Evolutionary conservation across 2,888 invertebrate species (phyloP), one percentile per base, ranked within the genome.

Genomic region (Dermolepida albohirtum): DNA sequence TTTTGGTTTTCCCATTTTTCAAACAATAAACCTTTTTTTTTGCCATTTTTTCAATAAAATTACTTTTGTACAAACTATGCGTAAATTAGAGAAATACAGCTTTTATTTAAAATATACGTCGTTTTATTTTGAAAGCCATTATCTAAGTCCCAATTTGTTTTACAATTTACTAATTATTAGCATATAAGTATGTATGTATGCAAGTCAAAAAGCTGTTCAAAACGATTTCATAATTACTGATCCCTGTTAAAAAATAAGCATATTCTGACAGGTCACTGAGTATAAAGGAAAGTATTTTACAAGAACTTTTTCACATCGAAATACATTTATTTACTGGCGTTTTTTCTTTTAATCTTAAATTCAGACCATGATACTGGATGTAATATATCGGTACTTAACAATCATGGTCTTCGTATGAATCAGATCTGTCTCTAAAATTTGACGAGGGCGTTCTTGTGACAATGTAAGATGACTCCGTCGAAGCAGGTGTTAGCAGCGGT

Each of bases 401-500:
- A 71, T 81, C 80, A 70, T 82, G 80, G 69, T 82, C 82, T 44
- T 82, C 82, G 73, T 80, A 81, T 5, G 78, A 79, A 70, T 81
- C 78, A 34, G 77, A 75, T 41, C 76, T 70, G 52, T 82, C 81
- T 34, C 78, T 77, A 72, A 81, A 81, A 70, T 79, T 81, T 14
- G 80, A 74, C 5, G 82, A 82, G 12, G 82, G 81, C 29, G 82
- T 83, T 59, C 81, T 74, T 44, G 81, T 78, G 47, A 82, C 80
- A 73, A 77, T 73, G 67, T 79, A 81, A 17, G 81, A 80, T 11
- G 81, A 80, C 59, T 78, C 78, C 10, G 80, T 81, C 14, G 82
- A 81, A 2, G 78, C 80, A 8, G 84, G 82, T 51, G 82, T 84
- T 34, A 83, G 75, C 51, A 85, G 77, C 14, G 86, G 85, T 7